These are phyloP conservation scores for Pogonus chalceus DNA, from an alignment of 1,140 invertebrate species.

Conservation along the genomic window DNA sequence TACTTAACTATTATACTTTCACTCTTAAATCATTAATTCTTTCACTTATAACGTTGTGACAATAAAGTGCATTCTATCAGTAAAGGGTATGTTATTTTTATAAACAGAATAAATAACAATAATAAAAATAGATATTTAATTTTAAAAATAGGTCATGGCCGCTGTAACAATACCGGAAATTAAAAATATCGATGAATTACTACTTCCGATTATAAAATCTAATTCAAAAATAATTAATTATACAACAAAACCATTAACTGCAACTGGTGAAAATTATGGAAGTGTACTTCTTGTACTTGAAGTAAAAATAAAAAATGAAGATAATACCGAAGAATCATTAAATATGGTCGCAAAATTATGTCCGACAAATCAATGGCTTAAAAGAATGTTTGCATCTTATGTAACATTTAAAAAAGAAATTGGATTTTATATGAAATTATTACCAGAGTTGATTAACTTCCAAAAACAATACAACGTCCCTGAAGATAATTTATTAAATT, in stretches of 20 bases:
- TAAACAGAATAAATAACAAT: too few relatives aligned
- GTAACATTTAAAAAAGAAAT: constrained; percentile 6
- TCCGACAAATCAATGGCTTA: neutral
- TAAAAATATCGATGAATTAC: neutral
- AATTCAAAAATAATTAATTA: neutral
- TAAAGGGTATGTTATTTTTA: too few relatives aligned
- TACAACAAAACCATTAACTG: neutral
- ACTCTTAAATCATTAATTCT: too few relatives aligned
- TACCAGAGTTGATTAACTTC: neutral
- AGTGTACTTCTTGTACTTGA: neutral
- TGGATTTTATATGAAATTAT: neutral
- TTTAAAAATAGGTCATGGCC: neutral
- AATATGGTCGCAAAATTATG: neutral
- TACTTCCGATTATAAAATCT: neutral
- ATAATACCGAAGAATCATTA: neutral
- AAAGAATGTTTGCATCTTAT: constrained; percentile 3
- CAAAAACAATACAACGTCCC: neutral
- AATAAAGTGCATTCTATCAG: too few relatives aligned
- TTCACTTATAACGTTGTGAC: too few relatives aligned
- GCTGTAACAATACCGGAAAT: neutral
- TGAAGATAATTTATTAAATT: neutral
- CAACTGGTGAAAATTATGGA: constrained; percentile 6
- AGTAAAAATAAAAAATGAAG: neutral
- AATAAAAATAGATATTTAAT: too few relatives aligned
- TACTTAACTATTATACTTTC: too few relatives aligned